A percentile compares a stretch with the other conserved stretches of the same genome.
phyloP scores from a whole-genome alignment of 2,113 vertebrate genomes.

The Prietella phreatophila region DNA sequence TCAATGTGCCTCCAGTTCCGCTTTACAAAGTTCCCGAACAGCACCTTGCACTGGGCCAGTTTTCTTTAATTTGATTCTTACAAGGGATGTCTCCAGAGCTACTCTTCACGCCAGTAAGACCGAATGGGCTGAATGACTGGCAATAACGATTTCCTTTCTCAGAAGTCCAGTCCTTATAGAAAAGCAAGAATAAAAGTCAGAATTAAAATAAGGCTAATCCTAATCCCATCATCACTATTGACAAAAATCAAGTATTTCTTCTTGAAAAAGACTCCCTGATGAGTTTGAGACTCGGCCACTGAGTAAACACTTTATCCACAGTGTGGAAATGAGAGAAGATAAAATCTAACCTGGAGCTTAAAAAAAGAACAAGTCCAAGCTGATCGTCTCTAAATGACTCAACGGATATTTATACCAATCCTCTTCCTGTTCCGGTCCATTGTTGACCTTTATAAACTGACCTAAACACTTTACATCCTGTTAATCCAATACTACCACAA shows the following conservation, averaged over 20 bases:
- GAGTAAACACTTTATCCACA: constrained; percentile 17
- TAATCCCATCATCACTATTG: neutral
- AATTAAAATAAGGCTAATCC: neutral
- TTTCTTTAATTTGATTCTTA: neutral
- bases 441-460: constrained; percentile 19
- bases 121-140: neutral
- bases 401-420: constrained; percentile 42
- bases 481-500: constrained; percentile 37
- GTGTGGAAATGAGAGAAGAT: neutral
- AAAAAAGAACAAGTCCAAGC: constrained; percentile 1
- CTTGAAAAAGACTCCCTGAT: neutral
- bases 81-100: neutral
- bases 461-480: neutral
- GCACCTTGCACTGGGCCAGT: neutral
- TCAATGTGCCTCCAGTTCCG: neutral
- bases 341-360: constrained; percentile 17
- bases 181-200: neutral
- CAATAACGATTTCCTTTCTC: neutral
- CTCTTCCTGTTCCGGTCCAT: constrained; percentile 33
- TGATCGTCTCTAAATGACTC: constrained; percentile 12
- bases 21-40: neutral
- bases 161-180: neutral
- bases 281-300: constrained; percentile 6
- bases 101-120: neutral
- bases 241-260: neutral